These are phyloP conservation scores for Damaliscus lunatus DNA, from an alignment of 2,113 vertebrate species.

Conservation along the genomic window DNA sequence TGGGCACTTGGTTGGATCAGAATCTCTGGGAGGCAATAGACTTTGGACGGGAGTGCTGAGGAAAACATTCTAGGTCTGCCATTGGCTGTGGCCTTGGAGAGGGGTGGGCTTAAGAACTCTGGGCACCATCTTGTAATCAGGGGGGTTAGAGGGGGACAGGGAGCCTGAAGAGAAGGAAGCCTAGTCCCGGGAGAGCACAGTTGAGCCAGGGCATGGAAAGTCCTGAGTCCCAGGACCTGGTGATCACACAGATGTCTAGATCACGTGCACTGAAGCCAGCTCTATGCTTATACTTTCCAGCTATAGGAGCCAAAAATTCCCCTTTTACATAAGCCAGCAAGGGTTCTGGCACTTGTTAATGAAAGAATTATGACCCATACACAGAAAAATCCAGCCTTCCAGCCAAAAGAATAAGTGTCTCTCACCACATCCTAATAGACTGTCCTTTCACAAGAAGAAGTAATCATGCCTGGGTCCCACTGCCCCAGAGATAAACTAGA, in stretches of 20 bases:
- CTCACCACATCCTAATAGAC: background rate
- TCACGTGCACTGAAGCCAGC: background rate
- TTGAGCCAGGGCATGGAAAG: background rate
- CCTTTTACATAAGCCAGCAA: background rate
- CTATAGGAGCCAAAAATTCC: background rate
- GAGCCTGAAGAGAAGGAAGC: background rate
- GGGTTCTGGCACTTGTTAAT: background rate
- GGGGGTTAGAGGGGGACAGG: rapidly evolving
- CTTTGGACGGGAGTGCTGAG: background rate
- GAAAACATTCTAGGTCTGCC: background rate
- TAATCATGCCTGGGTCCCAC: background rate
- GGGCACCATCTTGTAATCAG: background rate
- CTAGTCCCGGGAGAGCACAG: background rate
- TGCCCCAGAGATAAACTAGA: background rate
- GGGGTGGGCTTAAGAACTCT: background rate
- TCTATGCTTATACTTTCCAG: background rate
- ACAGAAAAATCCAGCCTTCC: background rate
- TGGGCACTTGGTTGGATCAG: background rate
- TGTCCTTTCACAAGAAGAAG: background rate
- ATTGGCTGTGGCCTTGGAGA: background rate
- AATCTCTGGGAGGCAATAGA: background rate
- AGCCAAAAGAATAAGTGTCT: background rate
- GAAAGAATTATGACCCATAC: background rate
- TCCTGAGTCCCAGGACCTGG: background rate
- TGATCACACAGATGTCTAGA: background rate